Base-by-base conservation (phyloP, 92 coral and sea anemone species). In the Meandrina meandrites region DNA sequence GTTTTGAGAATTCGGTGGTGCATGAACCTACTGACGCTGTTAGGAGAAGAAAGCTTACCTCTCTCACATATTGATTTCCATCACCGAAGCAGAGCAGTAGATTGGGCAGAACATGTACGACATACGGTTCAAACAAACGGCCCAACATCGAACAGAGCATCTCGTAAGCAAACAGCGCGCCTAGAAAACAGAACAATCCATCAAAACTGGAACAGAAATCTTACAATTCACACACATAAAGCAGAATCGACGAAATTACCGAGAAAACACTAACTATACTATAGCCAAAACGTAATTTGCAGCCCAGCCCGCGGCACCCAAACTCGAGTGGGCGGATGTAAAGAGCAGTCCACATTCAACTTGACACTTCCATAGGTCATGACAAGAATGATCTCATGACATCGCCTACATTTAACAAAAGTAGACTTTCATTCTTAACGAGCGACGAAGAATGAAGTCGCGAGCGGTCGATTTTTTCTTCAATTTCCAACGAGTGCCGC, bases 121-220 rank as follows among this genome's bases (percentile, higher is more conserved):
- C 98, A 79, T 97, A 97, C 22, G 99, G 99, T 71, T 97, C 99
- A 84, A 97, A 97, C 50, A 97, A 89, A 67, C 98, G 86, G 19
- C 99, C 99, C 86, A 97, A 80, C 98, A 95, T 97, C 2, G 98
- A 90, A 89, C 99, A 97, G 48, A 97, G 94, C 95, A 97, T 94
- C 93, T 97, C 99, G 56, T 95, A 97, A 21, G 99, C 99, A 83
- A 97, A 95, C 88, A 97, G 87, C 18, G 98, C 99, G 57, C 99
- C 98, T 95, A 80, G 0, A 67, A 50, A 81, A 67, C 81, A 80
- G 17, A 66, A 66, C 24, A 1, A 66, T 27, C 30, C 17, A 66
- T 66, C 17, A 66, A 12, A 66, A 24, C 2, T 1, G 68, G 14
- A 60, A 22, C 27, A 60, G 12, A 60, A 2, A 60, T 57, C 24